phyloP scores from a whole-genome alignment of 1,140 invertebrate species.

The Hesperophylax magnus region DNA sequence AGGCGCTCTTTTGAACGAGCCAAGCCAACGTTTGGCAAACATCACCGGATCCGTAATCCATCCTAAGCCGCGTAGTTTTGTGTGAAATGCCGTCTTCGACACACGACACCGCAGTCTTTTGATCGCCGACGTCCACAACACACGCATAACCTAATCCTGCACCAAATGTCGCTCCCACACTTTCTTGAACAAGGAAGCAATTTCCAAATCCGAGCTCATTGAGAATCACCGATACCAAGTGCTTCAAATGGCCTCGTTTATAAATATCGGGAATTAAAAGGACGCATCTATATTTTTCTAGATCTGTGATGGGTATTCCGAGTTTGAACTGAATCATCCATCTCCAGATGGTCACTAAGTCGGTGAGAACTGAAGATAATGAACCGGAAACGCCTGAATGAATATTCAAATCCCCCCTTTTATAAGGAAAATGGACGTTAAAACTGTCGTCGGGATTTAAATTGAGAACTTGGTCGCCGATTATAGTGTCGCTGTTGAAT shows the following conservation, averaged over 20 bases:
- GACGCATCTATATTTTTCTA: constrained; percentile 89
- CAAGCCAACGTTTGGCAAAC: constrained; percentile 89
- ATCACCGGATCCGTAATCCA: constrained; percentile 93
- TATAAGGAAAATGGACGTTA: constrained; percentile 92
- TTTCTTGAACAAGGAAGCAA: constrained; percentile 91
- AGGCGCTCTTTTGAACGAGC: constrained; percentile 89
- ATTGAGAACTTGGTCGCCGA: constrained; percentile 82
- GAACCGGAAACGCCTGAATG: constrained; percentile 88
- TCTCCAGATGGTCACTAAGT: constrained; percentile 91
- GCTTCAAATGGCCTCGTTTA: constrained; percentile 88
- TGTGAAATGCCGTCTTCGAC: constrained; percentile 97
- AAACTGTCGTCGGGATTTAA: constrained; percentile 82
- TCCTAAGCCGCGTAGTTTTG: constrained; percentile 83
- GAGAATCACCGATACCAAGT: constrained; percentile 86
- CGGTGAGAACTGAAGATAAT: constrained; percentile 84
- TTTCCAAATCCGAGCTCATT: constrained; percentile 89
- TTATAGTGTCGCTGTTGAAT: constrained; percentile 74
- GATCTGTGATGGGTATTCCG: constrained; percentile 81
- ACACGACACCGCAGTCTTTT: constrained; percentile 96
- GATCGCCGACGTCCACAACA: constrained; percentile 95
- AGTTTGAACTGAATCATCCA: constrained; percentile 83
- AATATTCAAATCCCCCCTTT: constrained; percentile 88
- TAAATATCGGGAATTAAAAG: constrained; percentile 94
- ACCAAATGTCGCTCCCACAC: constrained; percentile 94
- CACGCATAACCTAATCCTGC: constrained; percentile 93